Evolutionary conservation across 2,797 vertebrate genomes (phyloP).

Genomic region (Chelidonichthys spinosus): DNA sequence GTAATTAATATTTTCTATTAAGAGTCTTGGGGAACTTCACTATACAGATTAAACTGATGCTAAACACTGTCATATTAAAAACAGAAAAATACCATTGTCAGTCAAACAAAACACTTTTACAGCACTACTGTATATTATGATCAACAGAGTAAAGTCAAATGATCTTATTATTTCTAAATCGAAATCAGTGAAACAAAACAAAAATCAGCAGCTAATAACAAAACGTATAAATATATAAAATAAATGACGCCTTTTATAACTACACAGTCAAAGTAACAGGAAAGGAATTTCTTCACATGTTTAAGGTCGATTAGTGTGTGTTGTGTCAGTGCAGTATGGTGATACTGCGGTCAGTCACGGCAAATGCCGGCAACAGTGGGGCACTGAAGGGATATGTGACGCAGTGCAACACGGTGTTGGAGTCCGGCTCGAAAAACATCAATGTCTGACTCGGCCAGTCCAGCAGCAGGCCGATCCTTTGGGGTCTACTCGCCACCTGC

Average conservation of each 20-base stretch:
- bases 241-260: constrained; percentile 8
- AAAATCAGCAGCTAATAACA: constrained; percentile 4
- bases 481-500: constrained; percentile 82
- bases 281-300: constrained; percentile 26
- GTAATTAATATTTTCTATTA: background rate
- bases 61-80: constrained; percentile 9
- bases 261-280: constrained; percentile 21
- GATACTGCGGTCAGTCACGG: constrained; percentile 89
- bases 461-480: constrained; percentile 87
- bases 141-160: constrained; percentile 25
- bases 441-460: constrained; percentile 89
- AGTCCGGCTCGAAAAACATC: constrained; percentile 89
- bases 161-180: background rate
- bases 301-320: background rate
- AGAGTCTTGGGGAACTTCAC: background rate
- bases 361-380: constrained; percentile 88
- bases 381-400: constrained; percentile 78
- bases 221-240: constrained; percentile 46
- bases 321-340: constrained; percentile 77
- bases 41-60: background rate
- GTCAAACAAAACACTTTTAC: constrained; percentile 28
- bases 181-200: constrained; percentile 16
- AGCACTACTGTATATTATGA: constrained; percentile 33
- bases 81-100: constrained; percentile 20
- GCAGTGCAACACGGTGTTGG: constrained; percentile 83